A percentile compares a stretch with the other conserved stretches of the same genome.
phyloP scores from a whole-genome alignment of 2,797 vertebrate genomes.

The Rhinatrema bivittatum region DNA sequence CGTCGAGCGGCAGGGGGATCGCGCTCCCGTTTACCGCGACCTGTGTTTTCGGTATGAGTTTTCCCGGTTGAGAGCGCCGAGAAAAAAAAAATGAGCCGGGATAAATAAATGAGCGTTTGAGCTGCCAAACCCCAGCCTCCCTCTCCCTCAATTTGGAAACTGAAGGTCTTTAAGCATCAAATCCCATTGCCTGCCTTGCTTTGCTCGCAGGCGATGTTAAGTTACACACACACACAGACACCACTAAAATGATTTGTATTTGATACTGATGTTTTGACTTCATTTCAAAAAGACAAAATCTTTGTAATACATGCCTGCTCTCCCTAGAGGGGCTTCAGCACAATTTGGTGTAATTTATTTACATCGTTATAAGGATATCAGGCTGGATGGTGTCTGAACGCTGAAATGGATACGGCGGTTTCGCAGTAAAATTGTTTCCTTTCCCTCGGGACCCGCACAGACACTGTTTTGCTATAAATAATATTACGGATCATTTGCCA shows the following conservation, averaged over 20 bases:
- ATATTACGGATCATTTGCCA: constrained; percentile 22
- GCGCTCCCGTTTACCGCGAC: too few relatives aligned
- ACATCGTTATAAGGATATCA: constrained; percentile 33
- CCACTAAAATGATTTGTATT: constrained; percentile 10
- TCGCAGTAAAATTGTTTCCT: constrained; percentile 17
- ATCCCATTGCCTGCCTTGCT: background rate
- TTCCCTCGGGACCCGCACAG: constrained; percentile 20
- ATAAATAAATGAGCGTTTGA: too few relatives aligned
- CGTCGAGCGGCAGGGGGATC: too few relatives aligned
- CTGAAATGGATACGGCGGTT: constrained; percentile 18
- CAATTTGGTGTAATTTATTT: constrained; percentile 39
- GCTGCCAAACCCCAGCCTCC: too few relatives aligned
- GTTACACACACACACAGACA: accelerated
- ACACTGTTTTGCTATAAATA: constrained; percentile 25
- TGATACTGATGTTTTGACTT: constrained; percentile 39
- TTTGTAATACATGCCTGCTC: constrained; percentile 23
- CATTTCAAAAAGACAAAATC: constrained; percentile 42
- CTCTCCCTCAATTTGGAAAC: background rate
- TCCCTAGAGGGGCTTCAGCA: constrained; percentile 36
- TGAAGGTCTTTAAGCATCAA: background rate
- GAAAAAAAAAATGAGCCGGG: too few relatives aligned
- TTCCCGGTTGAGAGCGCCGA: too few relatives aligned
- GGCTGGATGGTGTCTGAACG: constrained; percentile 19
- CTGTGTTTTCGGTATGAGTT: too few relatives aligned
- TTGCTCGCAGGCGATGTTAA: accelerated